These are phyloP conservation scores for Elephantulus edwardii DNA, from an alignment of 2,113 vertebrate genomes.

Conservation along the genomic window DNA sequence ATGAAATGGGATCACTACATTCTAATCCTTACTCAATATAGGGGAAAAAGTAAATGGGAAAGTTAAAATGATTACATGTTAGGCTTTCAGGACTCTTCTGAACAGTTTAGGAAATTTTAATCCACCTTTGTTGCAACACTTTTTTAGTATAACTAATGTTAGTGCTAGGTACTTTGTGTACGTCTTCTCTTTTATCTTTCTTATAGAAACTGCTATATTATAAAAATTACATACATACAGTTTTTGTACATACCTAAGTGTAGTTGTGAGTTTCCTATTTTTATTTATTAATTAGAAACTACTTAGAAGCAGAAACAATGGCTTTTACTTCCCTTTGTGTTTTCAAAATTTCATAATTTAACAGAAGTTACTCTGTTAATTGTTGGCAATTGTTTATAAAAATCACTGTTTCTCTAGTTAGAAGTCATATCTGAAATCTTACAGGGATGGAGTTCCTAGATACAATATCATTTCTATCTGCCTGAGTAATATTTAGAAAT, in stretches of 20 bases:
- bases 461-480: background rate
- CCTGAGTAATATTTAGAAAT: slow-evolving; percentile 7
- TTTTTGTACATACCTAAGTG: background rate
- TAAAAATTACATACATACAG: background rate
- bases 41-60: background rate
- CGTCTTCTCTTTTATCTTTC: background rate
- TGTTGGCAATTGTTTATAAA: slow-evolving; percentile 7
- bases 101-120: background rate
- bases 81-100: background rate
- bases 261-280: background rate
- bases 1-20: background rate
- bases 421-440: slow-evolving; percentile 1
- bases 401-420: background rate
- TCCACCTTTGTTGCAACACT: background rate
- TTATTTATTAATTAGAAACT: slow-evolving; percentile 27
- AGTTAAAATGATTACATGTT: background rate
- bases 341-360: background rate
- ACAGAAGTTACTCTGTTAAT: background rate
- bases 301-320: background rate
- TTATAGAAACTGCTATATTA: background rate
- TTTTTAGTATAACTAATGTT: background rate
- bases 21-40: background rate
- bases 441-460: background rate
- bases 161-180: background rate
- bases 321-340: background rate